Evolutionary conservation across 2,888 invertebrate species (phyloP), one percentile per base, ranked within the genome.

Genomic region (Drymonia ruficornis): DNA sequence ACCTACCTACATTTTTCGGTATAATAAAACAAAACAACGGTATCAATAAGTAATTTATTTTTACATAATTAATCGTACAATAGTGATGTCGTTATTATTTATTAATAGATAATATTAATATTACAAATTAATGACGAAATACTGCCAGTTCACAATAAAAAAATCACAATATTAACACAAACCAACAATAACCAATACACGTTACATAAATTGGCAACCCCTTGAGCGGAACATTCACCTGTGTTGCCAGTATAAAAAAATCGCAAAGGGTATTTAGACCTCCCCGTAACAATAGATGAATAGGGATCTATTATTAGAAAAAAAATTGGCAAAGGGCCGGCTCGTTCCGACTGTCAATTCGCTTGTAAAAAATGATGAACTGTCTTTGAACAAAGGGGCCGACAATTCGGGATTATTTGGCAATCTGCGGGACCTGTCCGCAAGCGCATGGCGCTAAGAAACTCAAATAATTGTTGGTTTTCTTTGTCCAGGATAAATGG

Each of bases 311-410:
- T 80, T 74, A 81, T 76, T 52, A 53, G 23, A 56, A 68, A 85
- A 84, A 81, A 86, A 86, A 86, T 75, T 84, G 55, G 84, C 86
- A 86, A 84, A 82, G 80, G 57, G 68, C 77, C 80, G 77, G 62
- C 67, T 66, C 70, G 72, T 76, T 78, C 70, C 71, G 76, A 77
- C 78, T 86, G 86, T 85, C 86, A 81, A 77, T 79, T 81, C 69
- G 61, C 63, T 65, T 64, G 70, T 77, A 80, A 84, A 86, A 86
- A 86, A 83, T 83, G 78, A 82, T 73, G 71, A 72, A 81, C 78
- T 76, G 77, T 73, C 69, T 54, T 73, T 65, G 64, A 56, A 60
- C 59, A 73, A 73, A 67, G 62, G 52, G 42, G 48, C 70, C 71
- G 67, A 69, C 65, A 5, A 49, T 55, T 71, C 57, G 53, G 55